Base-by-base conservation (phyloP, 2,113 vertebrate species). In the Gadus macrocephalus region DNA sequence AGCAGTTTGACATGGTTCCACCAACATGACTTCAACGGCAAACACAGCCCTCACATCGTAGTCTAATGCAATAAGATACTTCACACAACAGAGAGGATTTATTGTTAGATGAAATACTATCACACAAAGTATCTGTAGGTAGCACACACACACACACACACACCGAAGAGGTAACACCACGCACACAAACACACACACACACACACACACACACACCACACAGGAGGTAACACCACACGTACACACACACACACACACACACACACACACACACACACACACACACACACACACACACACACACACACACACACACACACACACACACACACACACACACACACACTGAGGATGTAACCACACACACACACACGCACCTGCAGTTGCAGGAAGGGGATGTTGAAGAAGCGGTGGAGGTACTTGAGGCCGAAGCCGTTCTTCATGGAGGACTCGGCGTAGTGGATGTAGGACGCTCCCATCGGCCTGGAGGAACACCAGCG, bases 391-490 rank as follows among this genome's bases (percentile, higher is more conserved):
- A 99, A 99, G 3, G 97, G 97, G 78, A 99, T 98, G 83, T 99
- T 99, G 92, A 99, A 98, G 88, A 99, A 99, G 71, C 95, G 92
- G 83, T 99, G 97, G 53, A 99, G 90, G 75, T 98, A 98, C 85
- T 98, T 98, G 65, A 99, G 86, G 64, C 97, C 97, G 60, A 99
- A 99, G 38, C 97, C 96, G 55, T 99, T 98, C 91, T 93, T 98
- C 97, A 99, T 98, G 68, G 97, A 99, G 72, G 97, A 96, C 85
- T 99, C 97, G 5, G 97, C 97, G 0, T 98, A 99, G 74, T 95
- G 96, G 82, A 98, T 95, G 74, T 98, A 99, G 1, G 97, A 99
- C 3, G 96, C 91, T 31, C 97, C 97, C 0, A 94, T 94, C 7
- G 95, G 95, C 75, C 97, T 99, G 91, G 60, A 61, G 85, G 62